Evolutionary conservation across 2,888 invertebrate genomes (phyloP), one percentile per base, ranked within the genome.

Genomic region (Pyrgus malvae): DNA sequence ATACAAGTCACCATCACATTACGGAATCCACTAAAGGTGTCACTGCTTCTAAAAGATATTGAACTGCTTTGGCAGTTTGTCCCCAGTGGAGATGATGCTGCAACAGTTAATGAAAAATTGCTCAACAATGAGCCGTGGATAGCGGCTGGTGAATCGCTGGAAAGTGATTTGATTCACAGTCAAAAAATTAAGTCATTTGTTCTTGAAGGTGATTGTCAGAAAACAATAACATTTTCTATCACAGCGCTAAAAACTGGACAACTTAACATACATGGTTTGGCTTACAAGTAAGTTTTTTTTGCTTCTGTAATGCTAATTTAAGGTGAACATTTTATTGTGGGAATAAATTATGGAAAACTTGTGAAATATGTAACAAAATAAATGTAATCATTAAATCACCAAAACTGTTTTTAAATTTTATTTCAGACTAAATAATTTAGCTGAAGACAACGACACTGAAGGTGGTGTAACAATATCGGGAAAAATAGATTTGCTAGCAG

Each of bases 1-100:
- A 93, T 98, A 49, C 94, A 94, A 78, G 91, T 98, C 49, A 93
- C 94, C 33, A 90, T 98, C 19, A 92, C 93, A 48, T 87, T 98
- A 60, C 91, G 92, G 62, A 97, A 97, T 82, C 95, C 95, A 0
- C 80, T 97, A 46, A 93, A 95, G 72, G 93, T 97, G 60, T 85
- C 93, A 1, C 76, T 97, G 60, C 90, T 93, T 35, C 78, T 97
- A 55, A 92, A 92, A 60, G 93, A 96, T 66, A 86, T 96, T 7
- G 92, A 92, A 68, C 82, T 97, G 38, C 79, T 96, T 23, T 97
- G 96, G 96, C 91, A 89, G 49, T 95, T 95, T 67, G 66, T 68
- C 1, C 72, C 76, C 2, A 62, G 59, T 6, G 40, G 55, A 0
- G 72, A 74, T 3, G 72, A 71, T 31, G 66, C 82, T 1, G 83